A percentile compares a stretch with the other conserved stretches of the same genome.
Conservation (phyloP, 2,888 invertebrate species). For the Drepana falcataria region DNA sequence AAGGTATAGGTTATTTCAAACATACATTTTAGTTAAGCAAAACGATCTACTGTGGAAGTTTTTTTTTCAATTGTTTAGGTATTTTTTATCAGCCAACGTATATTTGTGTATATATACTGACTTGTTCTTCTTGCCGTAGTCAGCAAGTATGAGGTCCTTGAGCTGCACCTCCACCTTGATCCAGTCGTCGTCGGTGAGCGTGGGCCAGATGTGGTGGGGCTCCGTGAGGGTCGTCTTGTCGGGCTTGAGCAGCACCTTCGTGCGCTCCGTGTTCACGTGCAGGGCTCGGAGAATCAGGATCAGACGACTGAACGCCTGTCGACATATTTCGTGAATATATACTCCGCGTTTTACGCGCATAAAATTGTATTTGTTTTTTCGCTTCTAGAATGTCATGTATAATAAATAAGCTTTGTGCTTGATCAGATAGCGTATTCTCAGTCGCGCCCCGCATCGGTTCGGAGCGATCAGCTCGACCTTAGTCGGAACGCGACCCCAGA, state of each 20-base stretch:
- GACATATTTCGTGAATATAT: background rate
- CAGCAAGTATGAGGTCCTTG: constrained; percentile 98
- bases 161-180: constrained; percentile 99
- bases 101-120: constrained; percentile 45
- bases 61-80: too few species aligned
- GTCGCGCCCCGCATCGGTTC: constrained; percentile 20
- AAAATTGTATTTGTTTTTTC: too few species aligned
- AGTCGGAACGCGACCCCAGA: constrained; percentile 44
- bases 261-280: constrained; percentile 99
- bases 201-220: constrained; percentile 99
- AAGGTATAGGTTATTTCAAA: too few species aligned
- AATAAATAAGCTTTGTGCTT: background rate
- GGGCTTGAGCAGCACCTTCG: constrained; percentile 98
- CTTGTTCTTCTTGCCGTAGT: constrained; percentile 99
- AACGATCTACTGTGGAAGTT: too few species aligned
- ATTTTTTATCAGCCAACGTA: too few species aligned
- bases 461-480: constrained; percentile 39
- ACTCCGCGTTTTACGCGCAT: too few species aligned
- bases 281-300: constrained; percentile 97
- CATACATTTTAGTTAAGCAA: too few species aligned
- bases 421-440: constrained; percentile 63
- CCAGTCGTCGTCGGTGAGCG: constrained; percentile 98
- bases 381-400: background rate
- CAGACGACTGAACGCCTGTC: constrained; percentile 94
- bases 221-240: constrained; percentile 99